Evolutionary conservation across 2,888 invertebrate species (phyloP).

Genomic region (Zhuqinia jingwanae): DNA sequence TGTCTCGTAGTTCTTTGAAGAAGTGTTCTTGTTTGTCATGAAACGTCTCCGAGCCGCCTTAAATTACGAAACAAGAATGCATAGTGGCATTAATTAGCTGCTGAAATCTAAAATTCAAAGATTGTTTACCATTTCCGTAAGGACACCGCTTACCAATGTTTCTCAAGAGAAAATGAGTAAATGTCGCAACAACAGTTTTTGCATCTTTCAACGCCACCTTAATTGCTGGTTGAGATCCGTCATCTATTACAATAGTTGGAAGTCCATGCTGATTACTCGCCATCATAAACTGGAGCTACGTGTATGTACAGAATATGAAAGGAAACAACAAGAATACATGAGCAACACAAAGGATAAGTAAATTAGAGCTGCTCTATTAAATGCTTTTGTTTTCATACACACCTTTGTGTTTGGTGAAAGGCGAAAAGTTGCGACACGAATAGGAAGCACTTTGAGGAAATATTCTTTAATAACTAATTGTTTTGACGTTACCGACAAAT

Average conservation of each 20-base stretch:
- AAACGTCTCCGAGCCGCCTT: slow-evolving; percentile 95
- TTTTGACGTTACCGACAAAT: slow-evolving; percentile 94
- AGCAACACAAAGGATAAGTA: slow-evolving; percentile 2
- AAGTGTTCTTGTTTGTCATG: slow-evolving; percentile 88
- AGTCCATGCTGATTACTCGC: slow-evolving; percentile 84
- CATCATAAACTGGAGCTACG: slow-evolving; percentile 86
- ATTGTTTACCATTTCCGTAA: neutral
- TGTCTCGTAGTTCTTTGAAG: slow-evolving; percentile 90
- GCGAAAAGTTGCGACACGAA: slow-evolving; percentile 93
- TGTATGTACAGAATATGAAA: slow-evolving; percentile 76
- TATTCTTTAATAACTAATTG: slow-evolving; percentile 96
- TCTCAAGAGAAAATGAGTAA: slow-evolving; percentile 93
- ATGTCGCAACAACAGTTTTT: slow-evolving; percentile 95
- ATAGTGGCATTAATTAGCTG: neutral
- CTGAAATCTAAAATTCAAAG: slow-evolving; percentile 11
- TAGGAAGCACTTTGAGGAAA: slow-evolving; percentile 95
- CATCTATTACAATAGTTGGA: slow-evolving; percentile 90
- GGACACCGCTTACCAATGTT: slow-evolving; percentile 87
- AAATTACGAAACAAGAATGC: slow-evolving; percentile 30
- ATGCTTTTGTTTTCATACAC: slow-evolving; percentile 19
- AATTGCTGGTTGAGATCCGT: slow-evolving; percentile 93
- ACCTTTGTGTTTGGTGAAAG: slow-evolving; percentile 97
- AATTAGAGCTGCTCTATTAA: slow-evolving; percentile 32
- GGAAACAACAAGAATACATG: neutral
- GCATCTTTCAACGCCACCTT: slow-evolving; percentile 91